Conservation (phyloP, 2,113 vertebrate species). For the Lynx canadensis region DNA sequence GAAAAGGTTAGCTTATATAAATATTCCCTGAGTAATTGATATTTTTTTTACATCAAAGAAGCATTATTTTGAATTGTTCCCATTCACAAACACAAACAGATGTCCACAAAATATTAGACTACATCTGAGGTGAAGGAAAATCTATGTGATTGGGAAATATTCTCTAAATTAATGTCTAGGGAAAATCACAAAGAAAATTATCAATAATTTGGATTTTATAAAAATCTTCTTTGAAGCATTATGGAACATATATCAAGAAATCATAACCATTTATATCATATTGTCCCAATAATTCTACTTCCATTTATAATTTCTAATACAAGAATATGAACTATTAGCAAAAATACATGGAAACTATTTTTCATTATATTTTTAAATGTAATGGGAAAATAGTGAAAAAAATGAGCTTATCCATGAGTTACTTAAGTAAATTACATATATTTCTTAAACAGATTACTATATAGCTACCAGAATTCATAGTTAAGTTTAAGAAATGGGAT, state of each 20-base stretch:
- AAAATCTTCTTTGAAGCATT: neutral
- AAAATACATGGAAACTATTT: neutral
- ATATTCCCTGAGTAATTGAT: neutral
- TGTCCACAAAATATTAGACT: neutral
- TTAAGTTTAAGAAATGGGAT: neutral
- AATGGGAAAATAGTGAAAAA: neutral
- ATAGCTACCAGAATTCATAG: neutral
- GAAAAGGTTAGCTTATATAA: neutral
- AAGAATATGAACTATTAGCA: neutral
- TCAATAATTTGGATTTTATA: neutral
- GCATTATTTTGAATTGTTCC: neutral
- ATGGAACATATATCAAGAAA: neutral
- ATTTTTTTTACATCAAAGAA: neutral
- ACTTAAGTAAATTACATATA: neutral
- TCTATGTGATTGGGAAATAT: neutral
- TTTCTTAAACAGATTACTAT: neutral
- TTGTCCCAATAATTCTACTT: neutral
- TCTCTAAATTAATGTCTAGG: neutral
- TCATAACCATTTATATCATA: neutral
- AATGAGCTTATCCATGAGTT: neutral
- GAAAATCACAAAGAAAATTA: neutral
- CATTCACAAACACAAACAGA: neutral
- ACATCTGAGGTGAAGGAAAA: neutral
- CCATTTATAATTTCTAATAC: neutral
- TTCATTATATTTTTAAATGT: neutral